Conservation (phyloP, 2,888 invertebrate species). For the Lasioglossum morio region DNA sequence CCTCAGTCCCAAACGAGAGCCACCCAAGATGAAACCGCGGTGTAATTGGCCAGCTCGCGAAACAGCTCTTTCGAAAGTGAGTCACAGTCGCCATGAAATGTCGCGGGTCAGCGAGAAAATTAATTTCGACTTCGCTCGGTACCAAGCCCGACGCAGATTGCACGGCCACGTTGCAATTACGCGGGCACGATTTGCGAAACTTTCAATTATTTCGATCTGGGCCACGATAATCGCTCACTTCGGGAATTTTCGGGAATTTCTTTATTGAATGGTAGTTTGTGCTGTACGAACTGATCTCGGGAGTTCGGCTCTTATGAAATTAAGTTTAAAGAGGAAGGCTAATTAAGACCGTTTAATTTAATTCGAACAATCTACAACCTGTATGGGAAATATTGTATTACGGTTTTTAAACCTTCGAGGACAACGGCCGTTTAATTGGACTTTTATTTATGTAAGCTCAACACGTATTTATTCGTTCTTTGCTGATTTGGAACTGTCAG, state of each 20-base stretch:
- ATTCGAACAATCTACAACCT: background rate
- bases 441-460: too few species aligned
- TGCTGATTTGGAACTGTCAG: too few species aligned
- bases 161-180: background rate
- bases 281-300: background rate
- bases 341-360: background rate
- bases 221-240: background rate
- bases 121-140: background rate
- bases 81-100: background rate
- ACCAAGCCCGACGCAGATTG: background rate
- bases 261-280: background rate
- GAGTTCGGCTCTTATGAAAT: background rate
- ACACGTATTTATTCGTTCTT: too few species aligned
- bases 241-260: background rate
- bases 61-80: background rate
- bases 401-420: too few species aligned
- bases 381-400: too few species aligned
- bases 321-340: background rate
- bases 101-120: background rate
- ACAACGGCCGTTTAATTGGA: too few species aligned
- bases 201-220: background rate
- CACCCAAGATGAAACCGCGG: slow-evolving; percentile 9
- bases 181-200: background rate
- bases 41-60: slow-evolving; percentile 13
- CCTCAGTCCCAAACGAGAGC: background rate